These are phyloP conservation scores for Lycopodina hypogea DNA, from an alignment of 37 sponge, comb jelly and placozoan species.

Conservation along the genomic window DNA sequence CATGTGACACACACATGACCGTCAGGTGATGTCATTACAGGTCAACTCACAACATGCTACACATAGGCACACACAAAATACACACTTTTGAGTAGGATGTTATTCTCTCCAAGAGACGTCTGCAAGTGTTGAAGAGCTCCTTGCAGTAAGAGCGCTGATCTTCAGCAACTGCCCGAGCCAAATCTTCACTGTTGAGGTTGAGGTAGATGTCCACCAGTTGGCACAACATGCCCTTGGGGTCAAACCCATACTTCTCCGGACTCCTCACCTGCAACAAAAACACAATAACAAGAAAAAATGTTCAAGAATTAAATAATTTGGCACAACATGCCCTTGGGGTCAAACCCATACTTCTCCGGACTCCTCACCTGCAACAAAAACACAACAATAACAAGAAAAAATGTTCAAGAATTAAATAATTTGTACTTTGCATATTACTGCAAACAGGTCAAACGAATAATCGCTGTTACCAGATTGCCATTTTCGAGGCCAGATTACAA, in stretches of 20 bases:
- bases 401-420: neutral
- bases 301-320: constrained; percentile 4
- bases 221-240: constrained; percentile 75
- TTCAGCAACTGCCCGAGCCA: constrained; percentile 78
- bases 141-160: constrained; percentile 89
- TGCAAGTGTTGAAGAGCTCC: constrained; percentile 79
- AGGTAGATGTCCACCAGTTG: constrained; percentile 92
- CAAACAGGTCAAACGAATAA: too few species aligned
- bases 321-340: constrained; percentile 75
- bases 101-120: constrained; percentile 51
- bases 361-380: constrained; percentile 65
- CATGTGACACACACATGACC: too few species aligned
- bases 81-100: constrained; percentile 50
- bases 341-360: constrained; percentile 89
- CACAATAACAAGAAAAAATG: too few species aligned
- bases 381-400: neutral
- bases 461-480: too few species aligned
- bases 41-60: too few species aligned
- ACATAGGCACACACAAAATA: neutral
- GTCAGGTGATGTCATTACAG: too few species aligned
- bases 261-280: constrained; percentile 67
- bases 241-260: constrained; percentile 89
- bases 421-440: neutral
- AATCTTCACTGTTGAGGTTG: constrained; percentile 68
- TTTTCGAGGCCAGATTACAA: too few species aligned